A percentile compares a stretch with the other conserved stretches of the same genome.
These are phyloP conservation scores for Peromyscus attwateri DNA, from an alignment of 2,797 vertebrate genomes.

Conservation along the genomic window DNA sequence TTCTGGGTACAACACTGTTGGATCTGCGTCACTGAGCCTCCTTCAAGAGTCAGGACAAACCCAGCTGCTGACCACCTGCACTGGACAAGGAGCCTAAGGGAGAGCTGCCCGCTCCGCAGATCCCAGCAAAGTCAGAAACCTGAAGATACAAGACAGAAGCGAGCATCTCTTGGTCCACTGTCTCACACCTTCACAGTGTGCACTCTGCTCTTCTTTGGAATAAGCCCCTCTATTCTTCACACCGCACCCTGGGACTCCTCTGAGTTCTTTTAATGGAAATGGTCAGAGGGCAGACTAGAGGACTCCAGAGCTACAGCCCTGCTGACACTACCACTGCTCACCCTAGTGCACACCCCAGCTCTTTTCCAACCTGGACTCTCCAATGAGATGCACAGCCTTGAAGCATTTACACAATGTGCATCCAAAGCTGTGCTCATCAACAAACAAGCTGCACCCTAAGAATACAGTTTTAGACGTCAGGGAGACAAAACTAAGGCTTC, in stretches of 20 bases:
- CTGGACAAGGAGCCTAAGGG: neutral
- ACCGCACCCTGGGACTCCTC: neutral
- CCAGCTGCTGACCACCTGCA: neutral
- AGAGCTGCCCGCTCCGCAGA: neutral
- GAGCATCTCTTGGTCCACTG: neutral
- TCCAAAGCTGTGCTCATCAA: constrained; percentile 20
- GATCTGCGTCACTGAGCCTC: neutral
- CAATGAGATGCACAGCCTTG: neutral
- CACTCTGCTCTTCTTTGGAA: neutral
- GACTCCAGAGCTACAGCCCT: neutral
- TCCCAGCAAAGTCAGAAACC: neutral
- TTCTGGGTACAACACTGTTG: neutral
- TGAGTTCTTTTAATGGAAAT: neutral
- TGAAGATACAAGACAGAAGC: neutral
- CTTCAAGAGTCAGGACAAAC: neutral
- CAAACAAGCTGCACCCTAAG: neutral
- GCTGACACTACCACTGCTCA: neutral
- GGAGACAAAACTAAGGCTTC: neutral
- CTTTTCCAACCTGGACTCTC: constrained; percentile 33
- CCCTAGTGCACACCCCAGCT: neutral
- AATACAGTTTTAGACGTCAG: neutral
- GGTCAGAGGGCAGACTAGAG: neutral
- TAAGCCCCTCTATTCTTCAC: neutral
- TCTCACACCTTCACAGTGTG: no score
- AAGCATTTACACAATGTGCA: neutral